Conservation (phyloP, 1,140 invertebrate genomes). For the Dinothrombium tinctorium region DNA sequence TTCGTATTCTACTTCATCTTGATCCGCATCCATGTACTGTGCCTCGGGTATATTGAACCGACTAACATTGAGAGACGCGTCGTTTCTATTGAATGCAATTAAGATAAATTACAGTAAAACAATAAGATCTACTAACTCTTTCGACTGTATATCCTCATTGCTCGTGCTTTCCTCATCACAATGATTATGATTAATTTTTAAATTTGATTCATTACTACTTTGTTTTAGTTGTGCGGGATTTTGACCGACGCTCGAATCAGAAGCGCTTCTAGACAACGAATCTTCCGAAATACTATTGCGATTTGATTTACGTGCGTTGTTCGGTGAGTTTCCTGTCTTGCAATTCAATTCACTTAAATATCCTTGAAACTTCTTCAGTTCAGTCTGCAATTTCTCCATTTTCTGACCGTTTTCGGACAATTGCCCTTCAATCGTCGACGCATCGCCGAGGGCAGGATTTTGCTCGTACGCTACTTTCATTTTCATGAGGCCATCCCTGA, state of each 20-base stretch:
- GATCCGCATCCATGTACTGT: slow-evolving; percentile 17
- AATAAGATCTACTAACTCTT: too few relatives aligned
- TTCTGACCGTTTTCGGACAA: slow-evolving; percentile 76
- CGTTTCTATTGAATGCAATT: too few relatives aligned
- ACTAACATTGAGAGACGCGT: too few relatives aligned
- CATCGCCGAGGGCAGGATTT: slow-evolving; percentile 83
- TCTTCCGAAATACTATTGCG: slow-evolving; percentile 41
- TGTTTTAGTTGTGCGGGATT: background rate
- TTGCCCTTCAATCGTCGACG: slow-evolving; percentile 80
- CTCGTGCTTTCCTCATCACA: too few relatives aligned
- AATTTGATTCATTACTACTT: background rate
- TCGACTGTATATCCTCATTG: too few relatives aligned
- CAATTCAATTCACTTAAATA: slow-evolving; percentile 7
- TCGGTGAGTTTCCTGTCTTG: background rate
- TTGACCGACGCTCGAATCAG: slow-evolving; percentile 53
- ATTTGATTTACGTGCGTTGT: slow-evolving; percentile 10
- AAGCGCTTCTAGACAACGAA: slow-evolving; percentile 60
- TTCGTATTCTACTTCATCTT: slow-evolving; percentile 22
- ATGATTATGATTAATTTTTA: background rate
- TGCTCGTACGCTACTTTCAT: slow-evolving; percentile 94
- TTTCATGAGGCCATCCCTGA: slow-evolving; percentile 80
- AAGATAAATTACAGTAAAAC: too few relatives aligned
- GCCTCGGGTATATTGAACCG: slow-evolving; percentile 48
- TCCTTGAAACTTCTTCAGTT: slow-evolving; percentile 44
- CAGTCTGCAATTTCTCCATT: slow-evolving; percentile 58